Percentiles rank a stretch among this genome's conserved stretches.
Evolutionary conservation across 2,113 vertebrate genomes (phyloP).

Genomic region (Puma concolor): DNA sequence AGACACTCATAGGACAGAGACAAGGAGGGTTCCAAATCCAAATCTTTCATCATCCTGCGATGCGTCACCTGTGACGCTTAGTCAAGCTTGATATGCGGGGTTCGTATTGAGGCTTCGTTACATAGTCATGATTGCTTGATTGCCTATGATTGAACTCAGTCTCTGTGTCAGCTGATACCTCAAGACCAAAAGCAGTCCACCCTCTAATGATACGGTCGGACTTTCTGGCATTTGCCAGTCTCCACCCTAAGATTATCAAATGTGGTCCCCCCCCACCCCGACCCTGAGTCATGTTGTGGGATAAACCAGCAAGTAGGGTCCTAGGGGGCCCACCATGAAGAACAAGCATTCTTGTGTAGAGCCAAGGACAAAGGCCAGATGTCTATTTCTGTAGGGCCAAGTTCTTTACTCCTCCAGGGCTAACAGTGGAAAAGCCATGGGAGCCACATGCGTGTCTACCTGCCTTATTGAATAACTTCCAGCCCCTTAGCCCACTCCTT

Average conservation of each 20-base stretch:
- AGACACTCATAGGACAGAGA: background rate
- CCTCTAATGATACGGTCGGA: background rate
- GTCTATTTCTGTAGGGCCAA: background rate
- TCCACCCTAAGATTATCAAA: background rate
- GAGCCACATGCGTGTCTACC: rapidly evolving
- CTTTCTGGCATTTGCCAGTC: background rate
- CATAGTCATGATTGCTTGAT: background rate
- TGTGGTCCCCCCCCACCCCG: background rate
- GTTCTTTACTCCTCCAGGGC: background rate
- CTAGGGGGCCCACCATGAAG: background rate
- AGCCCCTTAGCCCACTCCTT: background rate
- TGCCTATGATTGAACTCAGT: background rate
- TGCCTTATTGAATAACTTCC: background rate
- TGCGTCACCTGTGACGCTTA: rapidly evolving
- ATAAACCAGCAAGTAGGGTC: background rate
- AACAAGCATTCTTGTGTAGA: background rate
- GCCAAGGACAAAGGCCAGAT: background rate
- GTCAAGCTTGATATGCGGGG: background rate
- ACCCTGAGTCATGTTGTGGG: background rate
- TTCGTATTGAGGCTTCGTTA: background rate
- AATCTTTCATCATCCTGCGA: background rate
- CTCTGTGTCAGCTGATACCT: background rate
- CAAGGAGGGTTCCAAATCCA: background rate
- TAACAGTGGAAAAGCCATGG: background rate
- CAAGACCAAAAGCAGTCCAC: background rate